Evolutionary conservation across 2,113 vertebrate species (phyloP).

Genomic region (Caranx ignobilis): DNA sequence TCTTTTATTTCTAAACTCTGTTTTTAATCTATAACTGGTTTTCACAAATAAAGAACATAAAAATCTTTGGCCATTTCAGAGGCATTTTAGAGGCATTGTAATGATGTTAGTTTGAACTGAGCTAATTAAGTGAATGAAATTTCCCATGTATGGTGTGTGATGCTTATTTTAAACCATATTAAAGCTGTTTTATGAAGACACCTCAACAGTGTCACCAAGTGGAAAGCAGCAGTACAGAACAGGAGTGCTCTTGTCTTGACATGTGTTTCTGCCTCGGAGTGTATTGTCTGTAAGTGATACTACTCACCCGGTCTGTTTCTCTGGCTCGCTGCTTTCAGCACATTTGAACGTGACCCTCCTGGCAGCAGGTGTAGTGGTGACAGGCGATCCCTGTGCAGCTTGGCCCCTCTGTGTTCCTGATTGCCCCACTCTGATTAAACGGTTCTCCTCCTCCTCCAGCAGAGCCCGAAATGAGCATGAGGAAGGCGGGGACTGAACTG

Average conservation of each 20-base stretch:
- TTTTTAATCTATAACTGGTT: not conserved
- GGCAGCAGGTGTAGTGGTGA: constrained; percentile 63
- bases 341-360: constrained; percentile 88
- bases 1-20: not conserved
- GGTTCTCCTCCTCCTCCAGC: constrained; percentile 88
- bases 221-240: constrained; percentile 51
- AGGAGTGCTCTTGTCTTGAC: not conserved
- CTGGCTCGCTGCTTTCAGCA: constrained; percentile 80
- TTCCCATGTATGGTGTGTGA: not conserved
- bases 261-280: not conserved
- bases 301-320: constrained; percentile 81
- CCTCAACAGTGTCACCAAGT: constrained; percentile 75
- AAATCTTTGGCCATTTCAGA: not conserved
- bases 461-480: constrained; percentile 91
- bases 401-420: constrained; percentile 75
- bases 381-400: constrained; percentile 48
- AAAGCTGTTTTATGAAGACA: constrained; percentile 8
- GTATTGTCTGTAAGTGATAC: not conserved
- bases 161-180: not conserved
- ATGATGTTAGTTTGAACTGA: not conserved
- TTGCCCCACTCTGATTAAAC: constrained; percentile 67
- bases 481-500: constrained; percentile 83
- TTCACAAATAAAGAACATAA: not conserved
- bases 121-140: not conserved
- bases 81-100: no score